Conservation (phyloP, 2,113 vertebrate genomes). For the Neogale vison region DNA sequence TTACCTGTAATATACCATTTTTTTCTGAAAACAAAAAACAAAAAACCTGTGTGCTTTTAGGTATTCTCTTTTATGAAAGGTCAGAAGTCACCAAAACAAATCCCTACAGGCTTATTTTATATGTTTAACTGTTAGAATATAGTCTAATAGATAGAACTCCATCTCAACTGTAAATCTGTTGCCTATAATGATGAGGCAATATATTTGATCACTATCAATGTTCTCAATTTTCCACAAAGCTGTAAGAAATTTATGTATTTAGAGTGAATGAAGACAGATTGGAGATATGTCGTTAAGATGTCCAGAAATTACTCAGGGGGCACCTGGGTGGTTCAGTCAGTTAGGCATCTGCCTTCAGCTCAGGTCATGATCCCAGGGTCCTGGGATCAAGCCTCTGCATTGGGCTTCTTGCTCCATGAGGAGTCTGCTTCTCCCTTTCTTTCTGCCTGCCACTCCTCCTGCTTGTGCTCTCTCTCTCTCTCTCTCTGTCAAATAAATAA, state of each 20-base stretch:
- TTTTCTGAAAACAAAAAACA: background rate
- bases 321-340: too few relatives aligned
- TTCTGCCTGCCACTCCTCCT: too few relatives aligned
- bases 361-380: too few relatives aligned
- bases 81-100: background rate
- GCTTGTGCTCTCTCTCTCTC: too few relatives aligned
- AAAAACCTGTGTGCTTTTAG: background rate
- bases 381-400: too few relatives aligned
- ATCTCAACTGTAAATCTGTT: background rate
- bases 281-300: background rate
- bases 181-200: background rate
- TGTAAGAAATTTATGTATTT: background rate
- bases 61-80: background rate
- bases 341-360: too few relatives aligned
- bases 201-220: background rate
- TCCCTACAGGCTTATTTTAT: background rate
- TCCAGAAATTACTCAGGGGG: background rate
- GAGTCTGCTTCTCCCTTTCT: too few relatives aligned
- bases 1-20: background rate
- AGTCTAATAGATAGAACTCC: background rate
- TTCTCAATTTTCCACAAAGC: background rate
- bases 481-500: too few relatives aligned
- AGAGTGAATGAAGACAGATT: background rate
- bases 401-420: too few relatives aligned
- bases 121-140: background rate